A percentile compares a stretch with the other conserved stretches of the same genome.
phyloP scores from a whole-genome alignment of 2,797 vertebrate species.

The Prionace glauca region DNA sequence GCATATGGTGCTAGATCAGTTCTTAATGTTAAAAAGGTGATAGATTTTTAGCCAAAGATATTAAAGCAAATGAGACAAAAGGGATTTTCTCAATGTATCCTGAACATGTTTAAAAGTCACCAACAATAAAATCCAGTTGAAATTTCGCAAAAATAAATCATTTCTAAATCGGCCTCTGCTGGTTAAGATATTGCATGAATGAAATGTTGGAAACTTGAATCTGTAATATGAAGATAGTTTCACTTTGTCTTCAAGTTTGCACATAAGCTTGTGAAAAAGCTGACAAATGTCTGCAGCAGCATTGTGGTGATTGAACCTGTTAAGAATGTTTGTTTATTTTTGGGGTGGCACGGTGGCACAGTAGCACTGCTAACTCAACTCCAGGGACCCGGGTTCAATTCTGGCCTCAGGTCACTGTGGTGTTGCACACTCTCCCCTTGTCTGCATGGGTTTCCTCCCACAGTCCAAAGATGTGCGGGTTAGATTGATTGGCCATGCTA shows the following conservation, averaged over 20 bases:
- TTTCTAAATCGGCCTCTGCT: neutral
- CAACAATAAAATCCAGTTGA: neutral
- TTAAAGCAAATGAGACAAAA: no score
- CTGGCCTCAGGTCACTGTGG: no score
- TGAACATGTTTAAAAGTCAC: neutral
- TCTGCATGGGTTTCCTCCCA: no score
- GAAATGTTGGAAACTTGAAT: neutral
- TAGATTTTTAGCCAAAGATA: neutral
- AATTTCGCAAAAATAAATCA: neutral
- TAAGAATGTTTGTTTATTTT: neutral
- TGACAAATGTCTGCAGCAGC: neutral
- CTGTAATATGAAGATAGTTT: neutral
- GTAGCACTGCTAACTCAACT: no score
- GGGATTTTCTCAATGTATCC: neutral
- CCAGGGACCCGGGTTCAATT: no score
- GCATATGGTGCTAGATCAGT: neutral
- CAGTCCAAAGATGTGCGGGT: no score
- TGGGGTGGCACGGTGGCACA: no score
- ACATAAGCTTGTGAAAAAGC: neutral
- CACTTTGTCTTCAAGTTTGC: neutral
- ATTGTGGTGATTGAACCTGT: neutral
- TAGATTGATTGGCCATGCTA: no score
- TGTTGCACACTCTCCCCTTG: no score
- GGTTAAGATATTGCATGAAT: neutral
- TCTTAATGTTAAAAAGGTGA: neutral